phyloP scores from a whole-genome alignment of 2,113 vertebrate species.

The Sinocyclocheilus grahami region DNA sequence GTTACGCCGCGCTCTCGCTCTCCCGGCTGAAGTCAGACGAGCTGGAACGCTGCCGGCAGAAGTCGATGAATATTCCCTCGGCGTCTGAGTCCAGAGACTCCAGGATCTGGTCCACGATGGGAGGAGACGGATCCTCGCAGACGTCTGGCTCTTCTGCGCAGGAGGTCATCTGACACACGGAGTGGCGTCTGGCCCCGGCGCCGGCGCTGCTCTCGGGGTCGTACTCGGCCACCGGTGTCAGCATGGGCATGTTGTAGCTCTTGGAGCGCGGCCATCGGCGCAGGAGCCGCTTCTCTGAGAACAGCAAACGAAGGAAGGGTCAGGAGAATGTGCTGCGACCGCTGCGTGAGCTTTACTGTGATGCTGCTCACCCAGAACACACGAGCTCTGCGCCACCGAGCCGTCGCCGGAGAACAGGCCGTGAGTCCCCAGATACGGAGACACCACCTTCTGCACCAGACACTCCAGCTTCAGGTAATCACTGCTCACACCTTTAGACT shows the following conservation, averaged over 20 bases:
- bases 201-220: conserved; percentile 72
- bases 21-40: conserved; percentile 63
- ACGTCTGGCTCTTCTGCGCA: conserved; percentile 79
- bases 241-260: conserved; percentile 93
- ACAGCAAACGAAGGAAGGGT: neutral
- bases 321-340: no score
- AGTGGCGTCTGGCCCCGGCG: conserved; percentile 82
- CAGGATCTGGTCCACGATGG: conserved; percentile 74
- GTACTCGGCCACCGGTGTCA: conserved; percentile 88
- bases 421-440: conserved; percentile 91
- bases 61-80: conserved; percentile 93
- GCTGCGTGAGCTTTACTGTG: neutral
- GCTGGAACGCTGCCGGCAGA: conserved; percentile 73
- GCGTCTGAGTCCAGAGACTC: conserved; percentile 79
- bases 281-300: conserved; percentile 84
- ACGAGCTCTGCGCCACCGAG: conserved; percentile 81
- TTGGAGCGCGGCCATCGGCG: conserved; percentile 78
- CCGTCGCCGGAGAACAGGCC: conserved; percentile 86
- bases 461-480: conserved; percentile 92
- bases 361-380: conserved; percentile 82
- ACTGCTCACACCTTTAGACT: conserved; percentile 86
- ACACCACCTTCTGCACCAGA: conserved; percentile 93
- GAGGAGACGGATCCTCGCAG: conserved; percentile 53
- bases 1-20: conserved; percentile 48
- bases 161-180: conserved; percentile 89